These are phyloP conservation scores for Eclectus roratus DNA, from an alignment of 2,113 vertebrate genomes.

Conservation along the genomic window DNA sequence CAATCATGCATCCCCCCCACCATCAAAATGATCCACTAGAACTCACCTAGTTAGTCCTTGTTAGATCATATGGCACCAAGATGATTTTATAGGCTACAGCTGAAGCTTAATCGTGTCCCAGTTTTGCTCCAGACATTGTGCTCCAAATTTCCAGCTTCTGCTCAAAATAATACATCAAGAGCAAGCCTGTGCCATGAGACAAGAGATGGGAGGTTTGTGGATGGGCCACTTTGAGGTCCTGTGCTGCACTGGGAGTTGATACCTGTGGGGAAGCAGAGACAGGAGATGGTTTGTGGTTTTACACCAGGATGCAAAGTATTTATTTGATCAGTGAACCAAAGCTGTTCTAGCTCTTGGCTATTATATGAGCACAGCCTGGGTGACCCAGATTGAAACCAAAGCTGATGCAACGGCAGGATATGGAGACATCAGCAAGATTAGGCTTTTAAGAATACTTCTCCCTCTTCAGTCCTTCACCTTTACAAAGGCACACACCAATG, in stretches of 20 bases:
- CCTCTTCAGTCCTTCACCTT: background rate
- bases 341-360: background rate
- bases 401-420: background rate
- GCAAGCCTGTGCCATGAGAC: background rate
- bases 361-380: background rate
- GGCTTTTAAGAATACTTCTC: background rate
- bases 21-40: background rate
- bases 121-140: background rate
- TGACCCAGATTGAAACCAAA: background rate
- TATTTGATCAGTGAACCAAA: background rate
- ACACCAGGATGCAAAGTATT: background rate
- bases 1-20: background rate
- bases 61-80: background rate
- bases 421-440: background rate
- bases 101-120: background rate
- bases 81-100: background rate
- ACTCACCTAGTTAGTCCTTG: background rate
- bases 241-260: fast-evolving
- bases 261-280: background rate
- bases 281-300: background rate
- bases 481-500: background rate
- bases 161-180: background rate
- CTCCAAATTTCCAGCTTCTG: background rate
- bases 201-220: background rate
- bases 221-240: background rate